Conservation (phyloP, 1,140 invertebrate genomes). For the Tetramorium alpestre region DNA sequence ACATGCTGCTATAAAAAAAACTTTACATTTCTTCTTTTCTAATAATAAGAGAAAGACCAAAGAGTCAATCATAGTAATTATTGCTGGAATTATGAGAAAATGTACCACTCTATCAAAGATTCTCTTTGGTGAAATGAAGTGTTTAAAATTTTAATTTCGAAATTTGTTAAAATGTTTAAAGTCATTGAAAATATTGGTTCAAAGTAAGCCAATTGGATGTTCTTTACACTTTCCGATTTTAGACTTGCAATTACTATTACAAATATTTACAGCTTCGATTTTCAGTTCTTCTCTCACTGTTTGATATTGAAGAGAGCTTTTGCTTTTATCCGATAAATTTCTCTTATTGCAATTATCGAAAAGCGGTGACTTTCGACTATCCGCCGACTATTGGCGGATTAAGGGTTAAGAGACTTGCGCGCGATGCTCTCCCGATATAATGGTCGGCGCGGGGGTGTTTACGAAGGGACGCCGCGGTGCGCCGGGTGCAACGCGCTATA, state of each 20-base stretch:
- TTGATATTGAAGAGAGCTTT: neutral
- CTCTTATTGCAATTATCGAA: neutral
- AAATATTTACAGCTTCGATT: neutral
- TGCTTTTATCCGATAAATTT: neutral
- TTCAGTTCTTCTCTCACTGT: neutral
- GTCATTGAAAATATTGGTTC: neutral
- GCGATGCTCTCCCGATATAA: slow-evolving; percentile 35
- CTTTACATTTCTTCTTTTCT: no score
- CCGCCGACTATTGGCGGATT: slow-evolving; percentile 8
- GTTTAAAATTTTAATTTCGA: neutral
- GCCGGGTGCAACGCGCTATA: neutral
- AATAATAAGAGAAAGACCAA: no score
- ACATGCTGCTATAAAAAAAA: neutral
- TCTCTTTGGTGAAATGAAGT: neutral
- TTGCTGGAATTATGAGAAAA: neutral
- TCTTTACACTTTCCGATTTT: neutral
- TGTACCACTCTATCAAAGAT: neutral
- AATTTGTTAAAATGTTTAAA: neutral
- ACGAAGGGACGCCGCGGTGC: slow-evolving; percentile 17
- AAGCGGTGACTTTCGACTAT: neutral
- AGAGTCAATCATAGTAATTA: no score
- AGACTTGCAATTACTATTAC: neutral
- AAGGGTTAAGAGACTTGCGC: slow-evolving; percentile 18
- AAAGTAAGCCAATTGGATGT: neutral
- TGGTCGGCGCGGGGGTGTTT: slow-evolving; percentile 43